Base-by-base conservation (phyloP, 1,140 invertebrate species). In the Battus philenor region DNA sequence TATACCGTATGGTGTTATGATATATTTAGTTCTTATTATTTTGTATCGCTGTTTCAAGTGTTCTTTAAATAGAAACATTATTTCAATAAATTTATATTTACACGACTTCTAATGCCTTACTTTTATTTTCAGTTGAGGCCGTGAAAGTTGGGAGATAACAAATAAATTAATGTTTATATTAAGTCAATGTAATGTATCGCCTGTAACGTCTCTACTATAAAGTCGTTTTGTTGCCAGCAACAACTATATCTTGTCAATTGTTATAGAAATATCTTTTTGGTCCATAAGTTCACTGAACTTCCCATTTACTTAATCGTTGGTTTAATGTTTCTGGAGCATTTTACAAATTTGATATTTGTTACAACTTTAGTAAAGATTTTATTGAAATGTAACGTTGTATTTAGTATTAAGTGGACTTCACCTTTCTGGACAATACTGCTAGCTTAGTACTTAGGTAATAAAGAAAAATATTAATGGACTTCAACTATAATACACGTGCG, bases 351-450 rank as follows among this genome's bases (percentile, higher is more conserved):
- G 38, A 50, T 59, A 50, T 39, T 54, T 55, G 50, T 51, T 58
- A 46, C 9, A 47, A 54, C 34, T 59, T 56, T 56, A 36, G 24
- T 47, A 50, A 53, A 57, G 36, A 54, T 53, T 58, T 59, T 55
- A 58, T 51, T 51, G 43, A 47, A 15, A 30, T 31, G 20, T 58
- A 63, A 54, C 44, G 45, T 60, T 54, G 39, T 68, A 60, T 50
- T 68, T 67, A 79, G 68, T 69, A 64, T 68, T 70, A 69, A 74
- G 59, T 15, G 49, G 49, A 57, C 41, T 63, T 65, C 57, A 65
- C 45, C 44, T 46, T 59, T 64, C 62, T 59, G 62, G 71, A 79
- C 71, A 77, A 77, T 75, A 73, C 62, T 59, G 59, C 48, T 73
- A 69, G 59, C 33, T 59, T 74, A 70, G 58, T 60, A 47, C 17